Evolutionary conservation across 1,140 invertebrate genomes (phyloP).

Genomic region (Saccostrea glomerata): DNA sequence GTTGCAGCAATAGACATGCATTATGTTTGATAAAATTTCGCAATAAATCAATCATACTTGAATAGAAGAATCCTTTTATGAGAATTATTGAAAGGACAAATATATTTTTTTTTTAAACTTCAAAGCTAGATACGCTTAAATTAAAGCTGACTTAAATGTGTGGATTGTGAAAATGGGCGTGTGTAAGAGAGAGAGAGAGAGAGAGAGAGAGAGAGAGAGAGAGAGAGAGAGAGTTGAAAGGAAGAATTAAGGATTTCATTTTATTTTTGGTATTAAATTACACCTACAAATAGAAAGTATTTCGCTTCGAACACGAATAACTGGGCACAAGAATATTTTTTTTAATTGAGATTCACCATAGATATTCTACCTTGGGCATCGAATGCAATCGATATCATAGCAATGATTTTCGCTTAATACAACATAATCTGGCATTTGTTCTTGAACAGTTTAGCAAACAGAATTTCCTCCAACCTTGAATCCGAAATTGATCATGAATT

Average conservation of each 20-base stretch:
- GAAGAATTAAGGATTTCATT: neutral
- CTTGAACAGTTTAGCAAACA: conserved; percentile 20
- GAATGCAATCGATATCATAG: conserved; percentile 5
- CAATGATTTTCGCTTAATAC: conserved; percentile 22
- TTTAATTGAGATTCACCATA: neutral
- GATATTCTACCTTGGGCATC: neutral
- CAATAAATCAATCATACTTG: neutral
- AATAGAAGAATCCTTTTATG: neutral
- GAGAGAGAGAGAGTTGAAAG: neutral
- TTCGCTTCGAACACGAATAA: neutral
- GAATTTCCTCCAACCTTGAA: neutral
- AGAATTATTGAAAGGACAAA: neutral
- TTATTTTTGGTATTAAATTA: neutral
- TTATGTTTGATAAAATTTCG: neutral
- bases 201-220: neutral
- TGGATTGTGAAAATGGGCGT: too few species aligned
- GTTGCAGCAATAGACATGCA: neutral
- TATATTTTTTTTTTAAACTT: too few species aligned
- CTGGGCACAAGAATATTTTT: neutral
- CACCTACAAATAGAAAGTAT: neutral
- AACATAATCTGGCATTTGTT: neutral
- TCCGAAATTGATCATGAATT: neutral
- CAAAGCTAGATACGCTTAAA: too few species aligned
- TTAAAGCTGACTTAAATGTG: too few species aligned
- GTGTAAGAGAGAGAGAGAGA: neutral